Conservation (phyloP, 1,140 invertebrate species). For the Tetramorium simillimum region DNA sequence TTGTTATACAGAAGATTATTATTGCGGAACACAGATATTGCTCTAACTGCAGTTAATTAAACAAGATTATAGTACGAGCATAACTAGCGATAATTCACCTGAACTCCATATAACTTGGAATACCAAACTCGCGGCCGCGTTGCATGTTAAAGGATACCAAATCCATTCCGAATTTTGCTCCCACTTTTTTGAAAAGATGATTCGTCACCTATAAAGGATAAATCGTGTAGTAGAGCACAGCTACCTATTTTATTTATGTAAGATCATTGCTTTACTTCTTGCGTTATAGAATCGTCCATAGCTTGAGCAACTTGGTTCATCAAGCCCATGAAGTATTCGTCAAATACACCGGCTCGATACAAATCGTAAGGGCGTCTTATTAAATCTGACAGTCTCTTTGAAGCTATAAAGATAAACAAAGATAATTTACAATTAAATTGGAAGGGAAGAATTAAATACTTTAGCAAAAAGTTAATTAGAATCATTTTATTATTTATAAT, state of each 20-base stretch:
- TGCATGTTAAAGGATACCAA: conserved; percentile 98
- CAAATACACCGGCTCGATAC: conserved; percentile 95
- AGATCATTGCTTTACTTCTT: conserved; percentile 87
- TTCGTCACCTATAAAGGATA: conserved; percentile 89
- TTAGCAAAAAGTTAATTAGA: neutral
- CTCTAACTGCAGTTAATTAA: neutral
- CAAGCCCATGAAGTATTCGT: conserved; percentile 96
- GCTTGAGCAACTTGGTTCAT: conserved; percentile 98
- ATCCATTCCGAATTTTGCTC: conserved; percentile 94
- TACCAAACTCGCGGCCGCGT: conserved; percentile 95
- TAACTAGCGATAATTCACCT: conserved; percentile 78
- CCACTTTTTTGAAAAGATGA: conserved; percentile 95
- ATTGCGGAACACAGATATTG: neutral
- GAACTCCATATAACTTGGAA: conserved; percentile 97
- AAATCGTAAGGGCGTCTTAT: conserved; percentile 96
- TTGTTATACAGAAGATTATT: neutral
- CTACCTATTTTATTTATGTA: neutral
- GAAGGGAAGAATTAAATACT: neutral
- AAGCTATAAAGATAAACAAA: conserved; percentile 87
- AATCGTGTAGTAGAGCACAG: neutral
- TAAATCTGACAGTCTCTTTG: conserved; percentile 94
- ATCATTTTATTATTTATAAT: neutral
- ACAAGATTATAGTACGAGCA: neutral
- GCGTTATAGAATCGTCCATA: conserved; percentile 97
- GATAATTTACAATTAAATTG: conserved; percentile 28